Conservation (phyloP, 1,140 invertebrate species). For the Drosophila parabipectinata region DNA sequence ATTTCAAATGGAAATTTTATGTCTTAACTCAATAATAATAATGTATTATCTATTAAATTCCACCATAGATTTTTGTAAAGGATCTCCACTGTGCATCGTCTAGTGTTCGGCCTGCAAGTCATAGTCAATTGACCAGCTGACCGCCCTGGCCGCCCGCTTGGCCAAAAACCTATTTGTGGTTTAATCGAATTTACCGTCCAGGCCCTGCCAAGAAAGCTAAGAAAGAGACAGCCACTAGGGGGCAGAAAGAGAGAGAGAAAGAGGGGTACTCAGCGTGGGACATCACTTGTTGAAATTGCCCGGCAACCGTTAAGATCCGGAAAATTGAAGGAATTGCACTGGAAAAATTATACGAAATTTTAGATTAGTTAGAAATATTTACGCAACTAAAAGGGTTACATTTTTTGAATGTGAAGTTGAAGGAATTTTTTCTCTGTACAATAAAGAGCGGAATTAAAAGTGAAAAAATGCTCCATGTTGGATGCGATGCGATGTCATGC, state of each 20-base stretch:
- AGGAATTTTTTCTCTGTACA: constrained; percentile 5
- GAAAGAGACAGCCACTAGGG: neutral
- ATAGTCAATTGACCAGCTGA: constrained; percentile 66
- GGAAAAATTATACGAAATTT: neutral
- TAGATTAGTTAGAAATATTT: neutral
- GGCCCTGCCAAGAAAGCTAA: constrained; percentile 52
- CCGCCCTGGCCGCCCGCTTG: constrained; percentile 50
- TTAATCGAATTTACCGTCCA: constrained; percentile 81
- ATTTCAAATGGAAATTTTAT: neutral
- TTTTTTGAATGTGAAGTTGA: neutral
- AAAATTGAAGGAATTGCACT: constrained; percentile 28
- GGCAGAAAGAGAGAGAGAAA: constrained; percentile 5
- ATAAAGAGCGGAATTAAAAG: constrained; percentile 21
- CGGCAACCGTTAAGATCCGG: constrained; percentile 45
- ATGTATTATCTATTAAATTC: no score
- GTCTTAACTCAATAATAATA: neutral
- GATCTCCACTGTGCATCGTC: constrained; percentile 41
- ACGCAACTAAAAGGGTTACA: neutral
- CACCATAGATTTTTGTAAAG: neutral
- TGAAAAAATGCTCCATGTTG: constrained; percentile 37
- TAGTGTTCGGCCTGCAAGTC: constrained; percentile 41
- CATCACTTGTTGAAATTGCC: constrained; percentile 68
- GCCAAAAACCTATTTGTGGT: constrained; percentile 77
- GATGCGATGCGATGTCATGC: constrained; percentile 22
- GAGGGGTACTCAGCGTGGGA: constrained; percentile 42